Evolutionary conservation across 2,113 vertebrate species (phyloP), one percentile per base, ranked within the genome.

Genomic region (Hemiscyllium ocellatum): DNA sequence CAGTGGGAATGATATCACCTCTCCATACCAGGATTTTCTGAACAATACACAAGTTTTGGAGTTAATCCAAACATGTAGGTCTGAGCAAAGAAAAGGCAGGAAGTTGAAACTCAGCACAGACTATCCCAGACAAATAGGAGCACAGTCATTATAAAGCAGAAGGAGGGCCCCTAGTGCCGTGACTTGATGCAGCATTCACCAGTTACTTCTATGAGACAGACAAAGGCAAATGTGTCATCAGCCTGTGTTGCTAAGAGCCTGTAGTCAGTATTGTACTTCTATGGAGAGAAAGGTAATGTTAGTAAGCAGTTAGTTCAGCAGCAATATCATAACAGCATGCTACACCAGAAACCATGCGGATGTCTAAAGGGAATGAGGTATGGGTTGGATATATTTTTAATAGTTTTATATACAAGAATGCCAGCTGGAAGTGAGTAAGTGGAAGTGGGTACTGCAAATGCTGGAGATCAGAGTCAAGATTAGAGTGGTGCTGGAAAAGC

Each of bases 191-290:
- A 0, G 42, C 70, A 96, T 98, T 98, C 96, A 99, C 99, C 98
- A 99, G 96, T 22, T 99, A 98, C 22, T 98, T 99, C 98, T 96
- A 99, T 96, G 96, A 99, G 97, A 10, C 98, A 99, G 97, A 98
- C 97, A 96, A 99, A 99, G 96, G 99, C 99, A 96, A 99, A 97
- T 0, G 98, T 98, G 97, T 99, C 99, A 0, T 98, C 99, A 0
- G 97, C 98, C 94, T 99, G 98, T 2, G 97, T 98, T 0, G 98
- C 98, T 0, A 99, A 99, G 29, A 99, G 98, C 52, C 99, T 98
- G 0, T 98, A 99, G 97, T 99, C 99, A 0, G 98, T 98, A 0
- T 99, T 99, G 95, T 98, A 99, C 65, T 99, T 99, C 99, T 99
- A 97, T 29, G 95, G 97, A 72, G 96, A 24, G 72, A 37, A 83